Evolutionary conservation across 2,113 vertebrate genomes (phyloP), one percentile per base, ranked within the genome.

Genomic region (Litocranius walleri): DNA sequence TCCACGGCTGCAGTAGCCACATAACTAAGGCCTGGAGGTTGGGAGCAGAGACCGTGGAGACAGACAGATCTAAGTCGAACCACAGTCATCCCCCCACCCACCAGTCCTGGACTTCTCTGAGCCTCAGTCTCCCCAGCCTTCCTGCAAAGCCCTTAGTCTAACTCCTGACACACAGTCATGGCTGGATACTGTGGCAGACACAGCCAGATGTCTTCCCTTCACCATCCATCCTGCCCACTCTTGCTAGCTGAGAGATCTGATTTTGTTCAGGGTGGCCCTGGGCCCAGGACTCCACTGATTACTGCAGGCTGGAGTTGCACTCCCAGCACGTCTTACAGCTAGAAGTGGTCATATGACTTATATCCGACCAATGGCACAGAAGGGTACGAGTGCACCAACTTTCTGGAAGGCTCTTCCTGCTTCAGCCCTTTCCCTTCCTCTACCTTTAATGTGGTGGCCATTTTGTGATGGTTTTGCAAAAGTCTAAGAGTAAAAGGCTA

Each of bases 111-210:
- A 30, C n/a, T 19, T 40, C 45, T 64, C 54, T 30, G 30, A 62
- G 50, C 8, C 91, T 54, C 50, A 3, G 45, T n/a, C n/a, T 87
- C 57, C 88, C 83, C 52, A 29, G 59, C 43, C 23, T 17, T 57
- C 40, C 8, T 13, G 7, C 13, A 80, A 50, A 57, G 8, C 13
- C 43, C 21, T 71, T 25, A 54, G 50, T 23, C 54, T 6, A 33
- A 10, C 40, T n/a, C 54, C 91, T 21, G 29, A 64, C 9, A 30
- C 21, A 13, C 23, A 29, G 11, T 45, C 29, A 54, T 33, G 29
- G 15, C 83, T 1, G 0, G 50, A 4, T 12, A 2, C 43, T 2
- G 6, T 0, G 7, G 50, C n/a, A 14, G 80, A n/a, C 57, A 50
- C 19, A 11, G 8, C 36, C 8, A 9, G 82, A 23, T 82, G n/a